These are phyloP conservation scores for Bos javanicus DNA, from an alignment of 2,113 vertebrate genomes.

Conservation along the genomic window DNA sequence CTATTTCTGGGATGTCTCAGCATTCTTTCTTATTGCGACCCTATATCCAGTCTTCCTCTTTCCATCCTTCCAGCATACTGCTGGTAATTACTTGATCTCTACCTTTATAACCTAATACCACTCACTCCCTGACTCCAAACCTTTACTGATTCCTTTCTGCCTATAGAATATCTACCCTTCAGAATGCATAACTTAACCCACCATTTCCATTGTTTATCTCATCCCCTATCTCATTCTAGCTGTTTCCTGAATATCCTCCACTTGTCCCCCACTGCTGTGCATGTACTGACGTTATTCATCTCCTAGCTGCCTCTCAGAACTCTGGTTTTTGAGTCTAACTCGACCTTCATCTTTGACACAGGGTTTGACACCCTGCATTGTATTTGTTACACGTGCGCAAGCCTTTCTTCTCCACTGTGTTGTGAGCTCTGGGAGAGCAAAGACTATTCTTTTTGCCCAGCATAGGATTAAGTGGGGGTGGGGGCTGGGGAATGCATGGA, in stretches of 20 bases:
- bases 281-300: neutral
- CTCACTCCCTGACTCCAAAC: neutral
- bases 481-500: neutral
- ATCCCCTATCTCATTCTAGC: neutral
- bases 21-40: neutral
- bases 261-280: neutral
- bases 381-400: neutral
- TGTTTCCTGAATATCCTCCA: neutral
- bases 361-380: neutral
- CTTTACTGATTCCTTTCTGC: neutral
- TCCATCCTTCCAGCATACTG: neutral
- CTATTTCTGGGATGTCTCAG: neutral
- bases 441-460: neutral
- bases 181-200: neutral
- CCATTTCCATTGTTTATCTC: neutral
- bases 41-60: neutral
- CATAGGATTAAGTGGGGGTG: neutral
- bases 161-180: neutral
- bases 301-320: neutral
- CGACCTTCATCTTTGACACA: neutral
- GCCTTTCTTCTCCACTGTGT: neutral
- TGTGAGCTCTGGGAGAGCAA: neutral
- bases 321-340: slow-evolving; percentile 18
- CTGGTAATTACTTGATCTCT: neutral
- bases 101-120: neutral